These are phyloP conservation scores for Drosophila meridionalis DNA, from an alignment of 2,888 invertebrate species.

Conservation along the genomic window DNA sequence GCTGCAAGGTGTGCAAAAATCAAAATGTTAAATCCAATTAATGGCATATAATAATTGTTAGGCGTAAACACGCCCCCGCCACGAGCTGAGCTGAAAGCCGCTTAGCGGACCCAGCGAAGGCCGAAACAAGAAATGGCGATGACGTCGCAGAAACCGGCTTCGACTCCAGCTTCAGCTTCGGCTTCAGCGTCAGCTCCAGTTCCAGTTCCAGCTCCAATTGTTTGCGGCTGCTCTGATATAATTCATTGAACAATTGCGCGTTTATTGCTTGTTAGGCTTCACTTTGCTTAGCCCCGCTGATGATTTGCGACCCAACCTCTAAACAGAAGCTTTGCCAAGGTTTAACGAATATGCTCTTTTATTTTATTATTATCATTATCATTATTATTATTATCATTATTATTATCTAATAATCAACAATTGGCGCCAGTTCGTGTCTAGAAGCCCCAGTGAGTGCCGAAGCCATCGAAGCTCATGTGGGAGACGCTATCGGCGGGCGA, in stretches of 20 bases:
- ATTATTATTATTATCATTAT: background rate
- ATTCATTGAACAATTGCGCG: conserved; percentile 54
- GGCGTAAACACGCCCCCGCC: conserved; percentile 36
- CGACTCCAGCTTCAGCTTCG: background rate
- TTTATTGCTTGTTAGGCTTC: conserved; percentile 53
- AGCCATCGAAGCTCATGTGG: conserved; percentile 88
- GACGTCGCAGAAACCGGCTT: conserved; percentile 67
- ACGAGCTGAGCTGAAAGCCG: conserved; percentile 47
- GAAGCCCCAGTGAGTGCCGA: conserved; percentile 89
- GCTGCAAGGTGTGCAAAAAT: conserved; percentile 45
- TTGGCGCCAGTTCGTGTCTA: conserved; percentile 81
- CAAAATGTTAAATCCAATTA: conserved; percentile 72
- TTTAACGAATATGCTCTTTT: conserved; percentile 40
- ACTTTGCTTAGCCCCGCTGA: conserved; percentile 45
- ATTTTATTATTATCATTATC: conserved; percentile 9
- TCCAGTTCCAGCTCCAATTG: conserved; percentile 15
- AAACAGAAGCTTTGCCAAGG: conserved; percentile 43
- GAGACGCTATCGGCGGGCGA: conserved; percentile 88
- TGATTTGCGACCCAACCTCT: conserved; percentile 21
- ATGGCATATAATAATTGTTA: conserved; percentile 57
- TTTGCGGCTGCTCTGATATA: conserved; percentile 36
- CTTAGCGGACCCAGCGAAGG: conserved; percentile 50
- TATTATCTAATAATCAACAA: conserved; percentile 23
- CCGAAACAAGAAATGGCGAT: conserved; percentile 36
- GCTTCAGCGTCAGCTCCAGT: background rate